phyloP scores from a whole-genome alignment of 37 sponge, comb jelly and placozoan species.

The Ianthella basta region DNA sequence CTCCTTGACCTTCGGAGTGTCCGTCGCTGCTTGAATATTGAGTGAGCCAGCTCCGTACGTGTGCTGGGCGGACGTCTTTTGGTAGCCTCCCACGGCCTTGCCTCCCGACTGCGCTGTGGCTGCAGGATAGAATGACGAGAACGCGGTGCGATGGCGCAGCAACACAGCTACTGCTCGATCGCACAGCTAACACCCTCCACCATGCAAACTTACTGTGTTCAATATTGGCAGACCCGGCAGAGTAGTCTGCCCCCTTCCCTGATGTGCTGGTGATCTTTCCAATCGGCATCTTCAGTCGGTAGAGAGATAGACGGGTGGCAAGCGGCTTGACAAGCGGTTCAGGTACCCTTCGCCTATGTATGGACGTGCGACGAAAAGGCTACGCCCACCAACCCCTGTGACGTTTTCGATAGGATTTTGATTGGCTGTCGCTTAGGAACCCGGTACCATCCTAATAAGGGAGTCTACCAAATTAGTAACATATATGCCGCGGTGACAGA shows the following conservation, averaged over 20 bases:
- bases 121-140: not conserved
- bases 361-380: not conserved
- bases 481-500: not conserved
- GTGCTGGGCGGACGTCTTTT: slow-evolving; percentile 63
- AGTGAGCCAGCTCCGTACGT: slow-evolving; percentile 83
- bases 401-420: slow-evolving; percentile 9
- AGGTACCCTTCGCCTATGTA: not conserved
- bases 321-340: not conserved
- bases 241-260: slow-evolving; percentile 88
- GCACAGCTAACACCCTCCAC: not conserved
- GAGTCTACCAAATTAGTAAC: not conserved
- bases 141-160: not conserved
- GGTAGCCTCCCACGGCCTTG: slow-evolving; percentile 55
- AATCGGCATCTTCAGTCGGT: slow-evolving; percentile 70
- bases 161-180: not conserved
- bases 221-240: slow-evolving; percentile 66
- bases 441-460: not conserved
- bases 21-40: slow-evolving; percentile 61
- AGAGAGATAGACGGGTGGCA: not conserved
- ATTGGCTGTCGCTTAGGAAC: slow-evolving; percentile 59
- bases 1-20: slow-evolving; percentile 74
- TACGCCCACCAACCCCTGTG: not conserved
- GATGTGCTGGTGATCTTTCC: slow-evolving; percentile 69
- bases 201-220: slow-evolving; percentile 21
- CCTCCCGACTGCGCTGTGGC: slow-evolving; percentile 39